Conservation (phyloP, 2,888 invertebrate species). For the Dorcus hopei region DNA sequence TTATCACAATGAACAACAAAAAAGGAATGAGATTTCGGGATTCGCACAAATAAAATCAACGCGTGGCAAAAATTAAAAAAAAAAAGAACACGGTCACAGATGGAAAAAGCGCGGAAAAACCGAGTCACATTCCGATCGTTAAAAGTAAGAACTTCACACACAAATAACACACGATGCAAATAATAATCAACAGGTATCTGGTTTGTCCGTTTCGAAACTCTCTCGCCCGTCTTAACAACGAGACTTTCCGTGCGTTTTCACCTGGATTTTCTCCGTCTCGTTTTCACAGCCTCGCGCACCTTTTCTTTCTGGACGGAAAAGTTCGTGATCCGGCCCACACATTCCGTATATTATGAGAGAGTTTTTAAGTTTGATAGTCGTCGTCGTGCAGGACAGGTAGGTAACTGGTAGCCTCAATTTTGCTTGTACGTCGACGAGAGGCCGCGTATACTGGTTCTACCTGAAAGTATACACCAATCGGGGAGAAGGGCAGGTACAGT, state of each 20-base stretch:
- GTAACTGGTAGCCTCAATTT: conserved; percentile 27
- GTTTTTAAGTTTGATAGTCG: conserved; percentile 3
- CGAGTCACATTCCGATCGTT: not conserved
- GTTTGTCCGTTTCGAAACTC: not conserved
- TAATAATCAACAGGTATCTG: not conserved
- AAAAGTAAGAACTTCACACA: not conserved
- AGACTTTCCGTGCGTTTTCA: conserved; percentile 3
- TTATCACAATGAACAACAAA: no score
- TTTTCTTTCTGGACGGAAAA: conserved; percentile 5
- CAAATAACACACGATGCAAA: not conserved
- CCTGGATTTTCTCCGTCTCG: conserved; percentile 5
- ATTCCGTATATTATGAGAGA: conserved; percentile 6
- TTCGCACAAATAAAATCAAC: no score
- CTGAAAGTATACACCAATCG: conserved; percentile 41
- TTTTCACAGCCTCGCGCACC: conserved; percentile 11
- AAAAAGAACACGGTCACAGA: no score
- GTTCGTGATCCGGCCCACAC: conserved; percentile 2
- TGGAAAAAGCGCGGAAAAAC: no score
- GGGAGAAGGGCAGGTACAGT: conserved; percentile 40
- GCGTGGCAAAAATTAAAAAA: no score
- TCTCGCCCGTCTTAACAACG: not conserved
- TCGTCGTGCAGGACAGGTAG: conserved; percentile 23
- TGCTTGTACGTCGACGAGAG: conserved; percentile 31
- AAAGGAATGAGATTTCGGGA: no score
- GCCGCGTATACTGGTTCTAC: conserved; percentile 47